These are phyloP conservation scores for Mycteria americana DNA, from an alignment of 2,797 vertebrate genomes.

Conservation along the genomic window DNA sequence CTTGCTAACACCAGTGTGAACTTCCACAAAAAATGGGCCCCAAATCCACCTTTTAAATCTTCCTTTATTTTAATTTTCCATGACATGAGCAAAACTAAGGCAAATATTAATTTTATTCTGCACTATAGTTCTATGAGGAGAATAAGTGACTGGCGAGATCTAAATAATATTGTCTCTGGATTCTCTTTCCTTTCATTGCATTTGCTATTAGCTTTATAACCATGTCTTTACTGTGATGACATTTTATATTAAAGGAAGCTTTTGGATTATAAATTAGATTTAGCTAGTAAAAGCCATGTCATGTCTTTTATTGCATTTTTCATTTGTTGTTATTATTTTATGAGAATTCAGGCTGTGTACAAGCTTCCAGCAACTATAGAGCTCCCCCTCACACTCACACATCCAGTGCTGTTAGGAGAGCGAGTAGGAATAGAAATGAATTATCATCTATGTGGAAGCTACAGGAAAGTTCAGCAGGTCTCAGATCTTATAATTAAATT, in stretches of 20 bases:
- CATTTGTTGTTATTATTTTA: slow-evolving; percentile 66
- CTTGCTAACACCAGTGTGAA: not conserved
- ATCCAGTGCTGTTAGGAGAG: not conserved
- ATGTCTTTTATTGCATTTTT: slow-evolving; percentile 66
- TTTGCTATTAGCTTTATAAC: slow-evolving; percentile 26
- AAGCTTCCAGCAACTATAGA: not conserved
- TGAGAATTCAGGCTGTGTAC: slow-evolving; percentile 41
- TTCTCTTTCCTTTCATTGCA: not conserved
- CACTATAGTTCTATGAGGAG: not conserved
- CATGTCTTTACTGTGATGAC: not conserved
- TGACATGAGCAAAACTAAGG: not conserved
- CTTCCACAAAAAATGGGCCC: not conserved
- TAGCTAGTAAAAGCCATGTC: slow-evolving; percentile 47
- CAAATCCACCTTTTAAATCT: not conserved
- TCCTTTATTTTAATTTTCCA: not conserved
- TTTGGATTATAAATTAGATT: slow-evolving; percentile 65
- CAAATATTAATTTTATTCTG: not conserved
- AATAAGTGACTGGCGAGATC: not conserved
- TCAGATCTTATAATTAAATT: slow-evolving; percentile 23
- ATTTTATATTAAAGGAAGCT: slow-evolving; percentile 56
- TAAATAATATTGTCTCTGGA: not conserved
- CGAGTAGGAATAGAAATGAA: not conserved
- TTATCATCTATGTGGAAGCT: not conserved
- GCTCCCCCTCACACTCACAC: not conserved
- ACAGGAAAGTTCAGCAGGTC: not conserved